Conservation (phyloP, 2,113 vertebrate species). For the Pteronura brasiliensis region DNA sequence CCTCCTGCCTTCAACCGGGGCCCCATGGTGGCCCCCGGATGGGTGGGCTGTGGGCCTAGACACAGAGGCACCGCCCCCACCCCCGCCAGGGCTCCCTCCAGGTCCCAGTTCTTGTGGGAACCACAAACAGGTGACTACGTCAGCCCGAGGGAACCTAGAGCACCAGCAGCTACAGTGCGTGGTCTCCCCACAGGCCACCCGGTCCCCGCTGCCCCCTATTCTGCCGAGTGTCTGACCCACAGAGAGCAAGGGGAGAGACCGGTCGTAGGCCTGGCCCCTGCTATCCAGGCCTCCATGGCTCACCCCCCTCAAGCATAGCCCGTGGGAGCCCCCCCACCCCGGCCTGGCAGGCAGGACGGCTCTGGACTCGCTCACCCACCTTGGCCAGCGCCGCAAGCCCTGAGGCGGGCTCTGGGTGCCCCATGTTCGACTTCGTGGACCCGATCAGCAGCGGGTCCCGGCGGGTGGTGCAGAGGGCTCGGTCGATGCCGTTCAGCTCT, state of each 20-base stretch:
- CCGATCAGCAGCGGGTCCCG: constrained; percentile 90
- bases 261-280: rapidly evolving
- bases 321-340: background rate
- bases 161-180: background rate
- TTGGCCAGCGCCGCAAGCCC: constrained; percentile 93
- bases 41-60: background rate
- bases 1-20: background rate
- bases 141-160: background rate
- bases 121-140: rapidly evolving
- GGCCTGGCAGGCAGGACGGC: background rate
- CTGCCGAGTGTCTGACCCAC: background rate
- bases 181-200: background rate
- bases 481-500: constrained; percentile 90
- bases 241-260: rapidly evolving
- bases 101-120: background rate
- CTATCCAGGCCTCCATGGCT: rapidly evolving
- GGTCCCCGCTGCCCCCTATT: background rate
- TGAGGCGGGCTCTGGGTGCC: constrained; percentile 95
- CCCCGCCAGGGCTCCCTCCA: background rate
- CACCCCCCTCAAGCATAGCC: background rate
- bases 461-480: constrained; percentile 85
- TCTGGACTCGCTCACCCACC: constrained; percentile 76
- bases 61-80: background rate
- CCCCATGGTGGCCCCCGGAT: background rate
- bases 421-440: constrained; percentile 99